These are phyloP conservation scores for Merluccius polli DNA, from an alignment of 2,797 vertebrate species.

Conservation along the genomic window DNA sequence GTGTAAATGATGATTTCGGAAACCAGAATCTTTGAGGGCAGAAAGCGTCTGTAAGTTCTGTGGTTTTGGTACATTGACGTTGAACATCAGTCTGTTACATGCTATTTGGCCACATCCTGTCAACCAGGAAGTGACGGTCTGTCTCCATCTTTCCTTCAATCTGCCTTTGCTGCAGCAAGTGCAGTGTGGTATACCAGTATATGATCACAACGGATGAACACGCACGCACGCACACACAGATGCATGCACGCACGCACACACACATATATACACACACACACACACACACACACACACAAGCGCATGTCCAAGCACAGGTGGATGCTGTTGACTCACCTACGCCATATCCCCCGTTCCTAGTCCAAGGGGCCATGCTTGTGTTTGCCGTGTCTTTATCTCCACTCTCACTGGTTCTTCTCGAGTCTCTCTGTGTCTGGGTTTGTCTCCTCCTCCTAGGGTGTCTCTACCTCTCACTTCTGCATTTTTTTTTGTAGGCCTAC, in stretches of 20 bases:
- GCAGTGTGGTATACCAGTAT: neutral
- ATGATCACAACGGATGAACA: neutral
- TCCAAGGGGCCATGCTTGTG: conserved; percentile 71
- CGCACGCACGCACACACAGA: neutral
- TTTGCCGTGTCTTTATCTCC: conserved; percentile 10
- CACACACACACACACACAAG: conserved; percentile 1
- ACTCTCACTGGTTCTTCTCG: neutral
- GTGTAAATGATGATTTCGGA: neutral
- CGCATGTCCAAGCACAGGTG: conserved; percentile 8
- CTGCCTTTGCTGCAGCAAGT: neutral
- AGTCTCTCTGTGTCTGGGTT: neutral
- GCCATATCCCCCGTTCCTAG: conserved; percentile 62
- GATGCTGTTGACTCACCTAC: conserved; percentile 63
- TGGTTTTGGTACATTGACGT: neutral
- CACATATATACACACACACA: neutral
- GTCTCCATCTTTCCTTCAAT: conserved; percentile 3
- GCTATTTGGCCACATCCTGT: conserved; percentile 66
- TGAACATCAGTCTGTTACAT: conserved; percentile 17
- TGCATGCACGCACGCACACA: neutral
- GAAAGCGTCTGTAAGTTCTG: neutral
- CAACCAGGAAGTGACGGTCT: conserved; percentile 52
- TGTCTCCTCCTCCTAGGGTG: conserved; percentile 11
- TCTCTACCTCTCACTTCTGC: conserved; percentile 58
- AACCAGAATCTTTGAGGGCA: neutral
- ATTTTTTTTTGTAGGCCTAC: conserved; percentile 35